Conservation (phyloP, 2,797 vertebrate species). For the Netta rufina region DNA sequence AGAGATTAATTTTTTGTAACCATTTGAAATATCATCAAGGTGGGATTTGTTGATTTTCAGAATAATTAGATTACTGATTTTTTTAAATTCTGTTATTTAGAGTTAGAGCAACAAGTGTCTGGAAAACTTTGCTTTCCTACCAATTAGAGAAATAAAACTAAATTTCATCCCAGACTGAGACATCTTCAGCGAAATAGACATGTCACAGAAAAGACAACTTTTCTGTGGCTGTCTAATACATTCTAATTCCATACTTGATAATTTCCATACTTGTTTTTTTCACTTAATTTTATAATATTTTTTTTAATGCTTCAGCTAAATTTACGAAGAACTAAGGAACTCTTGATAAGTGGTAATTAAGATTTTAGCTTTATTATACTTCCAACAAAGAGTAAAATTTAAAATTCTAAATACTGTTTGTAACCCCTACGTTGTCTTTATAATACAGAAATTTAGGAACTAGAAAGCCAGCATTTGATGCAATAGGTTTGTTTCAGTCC, state of each 20-base stretch:
- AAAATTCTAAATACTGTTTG: background rate
- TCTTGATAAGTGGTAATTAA: background rate
- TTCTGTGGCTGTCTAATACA: background rate
- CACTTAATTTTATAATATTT: background rate
- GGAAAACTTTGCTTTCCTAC: background rate
- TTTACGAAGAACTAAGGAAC: background rate
- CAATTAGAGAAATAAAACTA: background rate
- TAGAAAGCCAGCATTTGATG: background rate
- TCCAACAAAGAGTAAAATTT: background rate
- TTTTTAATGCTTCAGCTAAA: background rate
- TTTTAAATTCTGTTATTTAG: background rate
- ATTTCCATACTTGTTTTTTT: background rate
- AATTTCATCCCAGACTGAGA: background rate
- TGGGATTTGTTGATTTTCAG: background rate
- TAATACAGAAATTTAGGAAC: background rate
- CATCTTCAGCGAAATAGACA: background rate
- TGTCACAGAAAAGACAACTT: background rate
- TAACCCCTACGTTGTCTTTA: background rate
- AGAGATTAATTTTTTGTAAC: background rate
- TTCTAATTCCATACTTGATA: background rate
- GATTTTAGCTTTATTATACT: background rate
- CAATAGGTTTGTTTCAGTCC: background rate
- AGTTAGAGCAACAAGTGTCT: background rate
- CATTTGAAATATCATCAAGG: background rate
- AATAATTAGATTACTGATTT: background rate